Evolutionary conservation across 2,113 vertebrate genomes (phyloP).

Genomic region (Tragelaphus scriptus): DNA sequence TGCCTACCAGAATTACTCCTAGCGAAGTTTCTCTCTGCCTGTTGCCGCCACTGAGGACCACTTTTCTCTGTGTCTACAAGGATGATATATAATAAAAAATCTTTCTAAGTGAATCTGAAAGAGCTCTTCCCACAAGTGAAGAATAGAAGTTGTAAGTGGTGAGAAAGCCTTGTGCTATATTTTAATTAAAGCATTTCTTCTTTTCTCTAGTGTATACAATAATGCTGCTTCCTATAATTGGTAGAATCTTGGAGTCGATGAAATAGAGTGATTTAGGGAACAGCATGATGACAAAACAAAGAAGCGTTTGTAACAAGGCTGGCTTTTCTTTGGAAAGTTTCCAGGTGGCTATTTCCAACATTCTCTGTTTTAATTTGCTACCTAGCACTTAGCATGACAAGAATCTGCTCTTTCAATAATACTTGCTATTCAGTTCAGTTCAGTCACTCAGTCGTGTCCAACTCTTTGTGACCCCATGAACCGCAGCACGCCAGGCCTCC

Average conservation of each 20-base stretch:
- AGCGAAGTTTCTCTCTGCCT: background rate
- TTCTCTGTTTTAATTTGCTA: background rate
- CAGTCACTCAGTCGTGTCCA: no score
- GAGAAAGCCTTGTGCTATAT: background rate
- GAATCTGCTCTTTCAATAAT: background rate
- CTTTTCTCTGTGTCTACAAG: background rate
- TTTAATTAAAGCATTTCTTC: background rate
- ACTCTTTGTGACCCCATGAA: no score
- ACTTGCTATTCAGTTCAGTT: background rate
- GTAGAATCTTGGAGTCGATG: background rate
- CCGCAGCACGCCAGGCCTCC: no score
- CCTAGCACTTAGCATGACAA: background rate
- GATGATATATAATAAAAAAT: background rate
- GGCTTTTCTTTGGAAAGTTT: slow-evolving; percentile 1
- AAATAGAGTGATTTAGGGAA: background rate
- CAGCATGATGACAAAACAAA: background rate
- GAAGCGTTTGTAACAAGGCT: background rate
- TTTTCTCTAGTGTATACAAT: background rate
- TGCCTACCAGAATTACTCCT: background rate
- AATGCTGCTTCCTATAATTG: background rate
- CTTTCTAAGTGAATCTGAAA: background rate
- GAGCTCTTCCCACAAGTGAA: background rate
- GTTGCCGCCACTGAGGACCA: background rate
- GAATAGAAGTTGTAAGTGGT: background rate
- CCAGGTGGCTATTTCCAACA: background rate